phyloP scores from a whole-genome alignment of 2,113 vertebrate genomes.

The Elephantulus edwardii region DNA sequence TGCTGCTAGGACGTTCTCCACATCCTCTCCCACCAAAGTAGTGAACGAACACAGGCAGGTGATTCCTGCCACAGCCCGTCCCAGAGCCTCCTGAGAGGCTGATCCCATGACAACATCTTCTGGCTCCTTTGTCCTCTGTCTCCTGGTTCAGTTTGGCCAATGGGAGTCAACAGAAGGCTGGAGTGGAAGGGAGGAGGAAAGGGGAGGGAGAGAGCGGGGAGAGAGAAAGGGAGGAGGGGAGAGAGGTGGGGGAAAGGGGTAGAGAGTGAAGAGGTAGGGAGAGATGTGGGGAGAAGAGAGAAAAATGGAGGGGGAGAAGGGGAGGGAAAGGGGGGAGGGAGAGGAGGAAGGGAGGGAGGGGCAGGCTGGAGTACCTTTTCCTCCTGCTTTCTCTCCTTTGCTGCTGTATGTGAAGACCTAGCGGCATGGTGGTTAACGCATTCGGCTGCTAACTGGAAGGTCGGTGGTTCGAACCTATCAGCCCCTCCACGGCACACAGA shows the following conservation, averaged over 20 bases:
- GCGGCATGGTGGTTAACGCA: too few species aligned
- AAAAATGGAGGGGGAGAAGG: too few species aligned
- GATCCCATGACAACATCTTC: fast-evolving
- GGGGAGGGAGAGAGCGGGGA: too few species aligned
- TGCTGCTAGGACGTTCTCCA: background rate
- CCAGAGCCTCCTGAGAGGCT: background rate
- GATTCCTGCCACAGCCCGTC: background rate
- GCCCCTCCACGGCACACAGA: too few species aligned
- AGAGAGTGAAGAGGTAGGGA: too few species aligned
- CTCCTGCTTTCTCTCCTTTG: background rate
- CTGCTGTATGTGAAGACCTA: background rate
- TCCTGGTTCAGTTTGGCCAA: background rate
- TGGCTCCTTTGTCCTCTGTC: background rate
- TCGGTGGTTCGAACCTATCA: too few species aligned
- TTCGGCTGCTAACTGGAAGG: too few species aligned
- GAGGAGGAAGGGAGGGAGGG: background rate
- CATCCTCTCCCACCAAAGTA: background rate
- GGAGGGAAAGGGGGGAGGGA: too few species aligned
- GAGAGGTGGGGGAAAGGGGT: too few species aligned
- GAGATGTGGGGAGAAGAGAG: too few species aligned
- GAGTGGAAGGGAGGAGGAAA: fast-evolving
- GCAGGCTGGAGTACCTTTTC: background rate
- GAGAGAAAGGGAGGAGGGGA: background rate
- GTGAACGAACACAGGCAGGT: background rate
- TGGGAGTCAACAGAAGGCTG: background rate